A percentile compares a stretch with the other conserved stretches of the same genome.
Conservation (phyloP, 1,140 invertebrate genomes). For the Dreissena rostriformis region DNA sequence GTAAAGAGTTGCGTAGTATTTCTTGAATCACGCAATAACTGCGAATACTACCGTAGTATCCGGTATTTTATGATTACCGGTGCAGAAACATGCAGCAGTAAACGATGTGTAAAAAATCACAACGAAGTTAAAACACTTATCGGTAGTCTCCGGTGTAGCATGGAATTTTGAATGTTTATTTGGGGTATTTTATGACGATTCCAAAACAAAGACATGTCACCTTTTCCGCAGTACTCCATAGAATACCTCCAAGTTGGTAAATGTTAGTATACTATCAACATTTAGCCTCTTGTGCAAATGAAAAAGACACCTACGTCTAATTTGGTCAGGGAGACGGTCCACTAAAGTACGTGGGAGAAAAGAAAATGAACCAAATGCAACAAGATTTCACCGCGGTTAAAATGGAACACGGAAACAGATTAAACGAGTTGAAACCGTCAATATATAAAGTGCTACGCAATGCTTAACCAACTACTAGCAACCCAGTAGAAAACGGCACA, state of each 20-base stretch:
- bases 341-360: conserved; percentile 10
- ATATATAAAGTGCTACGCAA: conserved; percentile 46
- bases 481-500: not conserved
- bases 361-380: conserved; percentile 43
- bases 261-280: conserved; percentile 44
- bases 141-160: too few species aligned
- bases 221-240: too few species aligned
- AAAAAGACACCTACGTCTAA: not conserved
- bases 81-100: too few species aligned
- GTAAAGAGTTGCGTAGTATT: too few species aligned
- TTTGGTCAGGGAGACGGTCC: not conserved
- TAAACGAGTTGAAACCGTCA: conserved; percentile 52
- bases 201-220: too few species aligned
- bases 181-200: too few species aligned
- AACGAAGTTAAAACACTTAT: too few species aligned
- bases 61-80: too few species aligned
- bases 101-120: too few species aligned
- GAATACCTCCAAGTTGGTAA: conserved; percentile 5
- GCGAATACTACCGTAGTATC: too few species aligned
- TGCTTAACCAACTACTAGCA: conserved; percentile 16
- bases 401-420: conserved; percentile 51
- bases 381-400: conserved; percentile 42
- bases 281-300: not conserved
- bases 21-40: too few species aligned
- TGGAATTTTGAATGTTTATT: too few species aligned